Evolutionary conservation across 2,797 vertebrate species (phyloP), one percentile per base, ranked within the genome.

Genomic region (Manis pentadactyla): DNA sequence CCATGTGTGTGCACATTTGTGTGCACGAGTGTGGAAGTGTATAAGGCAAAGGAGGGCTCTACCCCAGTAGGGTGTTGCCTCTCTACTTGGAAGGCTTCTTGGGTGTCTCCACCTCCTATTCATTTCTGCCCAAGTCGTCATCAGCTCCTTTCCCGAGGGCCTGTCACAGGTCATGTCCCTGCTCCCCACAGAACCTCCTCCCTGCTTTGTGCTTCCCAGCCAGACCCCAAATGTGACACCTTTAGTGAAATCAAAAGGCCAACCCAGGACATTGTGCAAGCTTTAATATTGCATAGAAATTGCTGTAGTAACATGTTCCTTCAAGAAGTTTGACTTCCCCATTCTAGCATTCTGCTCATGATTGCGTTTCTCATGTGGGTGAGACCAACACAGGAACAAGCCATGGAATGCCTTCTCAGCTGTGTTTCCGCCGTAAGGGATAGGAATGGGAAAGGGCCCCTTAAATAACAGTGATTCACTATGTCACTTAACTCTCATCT

Each of bases 231-330:
- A 34, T 2, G 1, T 14, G 71, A 73, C 49, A 11, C 64, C 17
- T 27, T 53, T 71, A 39, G 34, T 51, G 73, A 71, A 92, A 84
- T 69, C 34, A 87, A 75, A 77, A 87, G 46, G 17, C 69, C 7
- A 0, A 87, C 31, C 96, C 42, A 85, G 34, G 23, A 12, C 97
- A 75, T 63, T 55, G 92, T 75, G 51, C 97, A 74, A 75, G 95
- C 90, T 97, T 96, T 96, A 95, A 95, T n/a, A 95, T 94, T 88
- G 75, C 77, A 21, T 84, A 96, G 95, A 97, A 93, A 88, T 96
- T 86, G 68, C 75, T 57, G 39, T 66, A 19, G 83, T 37, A 42
- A 69, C 46, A 18, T 25, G 95, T 93, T 95, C 97, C 95, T 94
- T 96, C 88, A 53, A 2, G 79, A 51, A 37, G 69, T 5, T 27